A percentile compares a stretch with the other conserved stretches of the same genome.
Conservation (phyloP, 2,113 vertebrate species). For the Meles meles region DNA sequence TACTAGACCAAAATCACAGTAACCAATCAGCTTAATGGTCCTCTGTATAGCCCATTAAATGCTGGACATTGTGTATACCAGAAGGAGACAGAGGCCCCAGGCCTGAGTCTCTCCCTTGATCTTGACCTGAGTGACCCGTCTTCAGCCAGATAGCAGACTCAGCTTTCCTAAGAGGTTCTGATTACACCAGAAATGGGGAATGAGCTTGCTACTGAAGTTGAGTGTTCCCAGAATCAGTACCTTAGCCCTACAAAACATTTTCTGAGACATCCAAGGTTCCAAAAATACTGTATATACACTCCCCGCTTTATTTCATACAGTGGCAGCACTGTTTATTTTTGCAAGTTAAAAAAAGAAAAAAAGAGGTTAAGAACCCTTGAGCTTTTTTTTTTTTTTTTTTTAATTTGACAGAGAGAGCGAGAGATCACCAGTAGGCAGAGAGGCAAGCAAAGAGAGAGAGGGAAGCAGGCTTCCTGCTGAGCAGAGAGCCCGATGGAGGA, state of each 20-base stretch:
- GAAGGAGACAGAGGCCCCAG: neutral
- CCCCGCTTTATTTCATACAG: neutral
- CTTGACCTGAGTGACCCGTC: neutral
- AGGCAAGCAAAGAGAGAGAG: too few relatives aligned
- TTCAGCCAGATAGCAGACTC: neutral
- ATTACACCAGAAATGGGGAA: neutral
- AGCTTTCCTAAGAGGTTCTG: neutral
- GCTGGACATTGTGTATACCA: neutral
- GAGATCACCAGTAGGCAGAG: too few relatives aligned
- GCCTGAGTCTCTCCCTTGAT: neutral
- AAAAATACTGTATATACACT: neutral
- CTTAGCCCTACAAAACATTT: neutral
- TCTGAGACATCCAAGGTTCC: neutral
- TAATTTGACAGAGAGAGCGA: too few relatives aligned
- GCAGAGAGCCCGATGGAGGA: too few relatives aligned
- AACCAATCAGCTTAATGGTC: neutral
- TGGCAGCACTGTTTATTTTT: neutral
- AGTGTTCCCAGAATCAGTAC: neutral
- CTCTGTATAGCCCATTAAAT: neutral
- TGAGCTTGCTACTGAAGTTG: neutral
- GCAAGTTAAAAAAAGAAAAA: neutral
- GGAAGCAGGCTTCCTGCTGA: too few relatives aligned
- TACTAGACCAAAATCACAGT: neutral
- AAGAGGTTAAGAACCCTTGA: neutral
- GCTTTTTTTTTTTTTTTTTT: neutral